Evolutionary conservation across 2,888 invertebrate genomes (phyloP).

Genomic region (Platycheirus albimanus): DNA sequence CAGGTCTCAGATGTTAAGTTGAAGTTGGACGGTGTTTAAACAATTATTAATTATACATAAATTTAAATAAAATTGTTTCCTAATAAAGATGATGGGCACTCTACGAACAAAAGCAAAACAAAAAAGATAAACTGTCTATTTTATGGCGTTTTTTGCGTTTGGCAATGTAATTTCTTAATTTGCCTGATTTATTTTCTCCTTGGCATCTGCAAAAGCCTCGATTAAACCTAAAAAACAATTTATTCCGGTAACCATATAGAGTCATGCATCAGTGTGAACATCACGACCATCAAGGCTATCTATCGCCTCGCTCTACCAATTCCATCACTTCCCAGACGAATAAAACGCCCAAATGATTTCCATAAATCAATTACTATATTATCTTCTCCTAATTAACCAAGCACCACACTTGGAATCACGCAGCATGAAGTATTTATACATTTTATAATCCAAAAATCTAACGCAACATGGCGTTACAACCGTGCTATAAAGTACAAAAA

Average conservation of each 20-base stretch:
- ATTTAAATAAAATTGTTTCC: too few relatives aligned
- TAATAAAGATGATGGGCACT: too few relatives aligned
- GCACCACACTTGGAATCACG: slow-evolving; percentile 7
- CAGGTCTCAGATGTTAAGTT: too few relatives aligned
- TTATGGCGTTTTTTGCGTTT: too few relatives aligned
- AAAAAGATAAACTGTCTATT: too few relatives aligned
- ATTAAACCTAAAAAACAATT: neutral
- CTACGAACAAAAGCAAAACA: too few relatives aligned
- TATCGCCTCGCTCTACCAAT: neutral
- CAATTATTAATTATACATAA: too few relatives aligned
- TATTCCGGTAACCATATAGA: neutral
- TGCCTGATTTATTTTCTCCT: neutral
- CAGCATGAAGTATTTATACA: neutral
- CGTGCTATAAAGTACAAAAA: slow-evolving; percentile 1
- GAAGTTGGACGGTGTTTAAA: too few relatives aligned
- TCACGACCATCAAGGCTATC: slow-evolving; percentile 1
- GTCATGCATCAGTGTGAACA: slow-evolving; percentile 19
- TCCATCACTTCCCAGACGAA: slow-evolving; percentile 6
- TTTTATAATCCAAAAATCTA: too few relatives aligned
- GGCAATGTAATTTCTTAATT: neutral
- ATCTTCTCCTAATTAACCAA: slow-evolving; percentile 2
- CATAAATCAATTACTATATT: slow-evolving; percentile 36
- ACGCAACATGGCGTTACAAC: slow-evolving; percentile 21
- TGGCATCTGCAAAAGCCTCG: neutral
- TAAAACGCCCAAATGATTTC: slow-evolving; percentile 7